Evolutionary conservation across 2,113 vertebrate genomes (phyloP).

Genomic region (Bos javanicus): DNA sequence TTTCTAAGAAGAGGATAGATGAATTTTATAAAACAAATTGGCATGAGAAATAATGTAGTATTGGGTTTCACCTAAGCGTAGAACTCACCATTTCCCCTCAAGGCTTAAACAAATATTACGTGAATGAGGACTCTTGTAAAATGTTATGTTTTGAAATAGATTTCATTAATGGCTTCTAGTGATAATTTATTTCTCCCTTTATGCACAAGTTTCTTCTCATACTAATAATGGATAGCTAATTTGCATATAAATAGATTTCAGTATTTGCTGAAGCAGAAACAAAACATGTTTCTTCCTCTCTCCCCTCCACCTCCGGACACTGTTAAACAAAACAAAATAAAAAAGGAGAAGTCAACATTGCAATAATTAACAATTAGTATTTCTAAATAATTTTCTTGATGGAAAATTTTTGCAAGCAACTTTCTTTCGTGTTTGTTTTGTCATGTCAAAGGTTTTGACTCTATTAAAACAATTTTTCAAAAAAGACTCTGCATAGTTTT

Average conservation of each 20-base stretch:
- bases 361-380: conserved; percentile 73
- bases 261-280: conserved; percentile 85
- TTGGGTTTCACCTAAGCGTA: conserved; percentile 65
- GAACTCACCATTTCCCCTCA: conserved; percentile 77
- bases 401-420: conserved; percentile 30
- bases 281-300: conserved; percentile 68
- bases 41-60: conserved; percentile 59
- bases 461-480: not conserved
- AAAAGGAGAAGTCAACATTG: conserved; percentile 26
- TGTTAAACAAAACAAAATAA: conserved; percentile 60
- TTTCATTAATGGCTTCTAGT: conserved; percentile 89
- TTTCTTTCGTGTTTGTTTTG: conserved; percentile 29
- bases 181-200: conserved; percentile 91
- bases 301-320: not conserved
- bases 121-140: conserved; percentile 84
- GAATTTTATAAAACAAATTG: conserved; percentile 70
- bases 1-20: conserved; percentile 68
- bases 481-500: conserved; percentile 1
- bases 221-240: conserved; percentile 88
- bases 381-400: conserved; percentile 70
- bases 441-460: conserved; percentile 29
- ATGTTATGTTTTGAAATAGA: conserved; percentile 89
- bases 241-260: conserved; percentile 97
- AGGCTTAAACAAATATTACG: conserved; percentile 88
- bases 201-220: conserved; percentile 82